Percentiles rank a stretch among this genome's conserved stretches.
Evolutionary conservation across 2,888 invertebrate species (phyloP).

Genomic region (Cabera pusaria): DNA sequence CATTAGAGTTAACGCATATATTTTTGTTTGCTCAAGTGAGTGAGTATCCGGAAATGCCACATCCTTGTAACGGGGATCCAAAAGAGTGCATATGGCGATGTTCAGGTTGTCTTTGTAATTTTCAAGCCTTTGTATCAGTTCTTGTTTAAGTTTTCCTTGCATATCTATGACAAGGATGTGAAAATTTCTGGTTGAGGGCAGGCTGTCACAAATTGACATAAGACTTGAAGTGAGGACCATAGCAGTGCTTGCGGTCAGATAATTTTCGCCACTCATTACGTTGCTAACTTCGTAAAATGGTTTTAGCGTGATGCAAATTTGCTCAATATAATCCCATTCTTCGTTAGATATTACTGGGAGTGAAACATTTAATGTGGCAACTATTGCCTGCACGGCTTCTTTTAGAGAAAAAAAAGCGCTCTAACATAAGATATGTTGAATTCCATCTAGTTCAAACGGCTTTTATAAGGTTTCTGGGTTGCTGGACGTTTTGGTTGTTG

Average conservation of each 20-base stretch:
- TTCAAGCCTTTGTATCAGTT: neutral
- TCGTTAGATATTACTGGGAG: constrained; percentile 15
- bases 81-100: neutral
- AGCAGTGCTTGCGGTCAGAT: constrained; percentile 13
- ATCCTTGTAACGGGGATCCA: neutral
- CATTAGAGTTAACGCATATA: too few relatives aligned
- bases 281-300: constrained; percentile 14
- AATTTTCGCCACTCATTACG: constrained; percentile 14
- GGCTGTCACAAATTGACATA: neutral
- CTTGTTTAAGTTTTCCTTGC: neutral
- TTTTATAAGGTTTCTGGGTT: constrained; percentile 8
- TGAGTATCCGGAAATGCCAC: too few relatives aligned
- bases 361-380: constrained; percentile 10
- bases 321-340: constrained; percentile 14
- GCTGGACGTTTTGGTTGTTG: constrained; percentile 8
- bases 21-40: too few relatives aligned
- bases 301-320: constrained; percentile 5
- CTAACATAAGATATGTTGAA: constrained; percentile 21
- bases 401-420: constrained; percentile 13
- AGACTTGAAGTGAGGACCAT: neutral
- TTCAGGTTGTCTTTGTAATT: too few relatives aligned
- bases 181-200: neutral
- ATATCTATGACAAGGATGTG: neutral
- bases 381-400: constrained; percentile 17
- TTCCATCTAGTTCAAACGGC: constrained; percentile 15